Conservation (phyloP, 2,113 vertebrate species). For the Crotalus tigris region DNA sequence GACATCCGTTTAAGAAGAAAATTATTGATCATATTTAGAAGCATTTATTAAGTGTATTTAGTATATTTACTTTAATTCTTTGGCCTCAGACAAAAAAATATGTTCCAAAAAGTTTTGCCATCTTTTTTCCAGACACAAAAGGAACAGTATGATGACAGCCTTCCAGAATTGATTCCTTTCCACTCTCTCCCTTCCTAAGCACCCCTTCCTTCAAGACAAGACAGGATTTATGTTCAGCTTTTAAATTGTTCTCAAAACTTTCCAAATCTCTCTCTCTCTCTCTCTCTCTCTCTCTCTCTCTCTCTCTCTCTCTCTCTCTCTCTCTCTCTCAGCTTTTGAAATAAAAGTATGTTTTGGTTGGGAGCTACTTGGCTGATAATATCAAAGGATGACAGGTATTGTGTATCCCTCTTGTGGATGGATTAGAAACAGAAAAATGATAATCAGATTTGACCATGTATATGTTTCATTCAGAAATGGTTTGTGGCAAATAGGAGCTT, state of each 20-base stretch:
- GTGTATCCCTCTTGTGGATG: conserved; percentile 19
- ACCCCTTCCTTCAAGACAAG: conserved; percentile 29
- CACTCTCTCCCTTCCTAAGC: conserved; percentile 30
- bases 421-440: conserved; percentile 18
- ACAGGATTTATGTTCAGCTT: conserved; percentile 46
- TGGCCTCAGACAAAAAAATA: conserved; percentile 45
- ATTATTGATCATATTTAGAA: neutral
- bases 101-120: conserved; percentile 43
- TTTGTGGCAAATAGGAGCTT: conserved; percentile 45
- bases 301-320: neutral
- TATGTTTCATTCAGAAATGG: neutral
- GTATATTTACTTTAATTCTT: conserved; percentile 43
- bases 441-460: conserved; percentile 8
- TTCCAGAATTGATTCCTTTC: conserved; percentile 54
- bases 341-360: conserved; percentile 39
- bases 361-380: neutral
- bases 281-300: neutral
- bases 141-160: conserved; percentile 43
- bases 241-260: conserved; percentile 54
- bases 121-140: conserved; percentile 48
- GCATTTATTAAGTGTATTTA: conserved; percentile 4
- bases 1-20: neutral
- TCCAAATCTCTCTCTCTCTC: conserved; percentile 45
- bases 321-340: neutral
- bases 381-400: neutral